Conservation (phyloP, 2,888 invertebrate species). For the Ectobius pallidus region DNA sequence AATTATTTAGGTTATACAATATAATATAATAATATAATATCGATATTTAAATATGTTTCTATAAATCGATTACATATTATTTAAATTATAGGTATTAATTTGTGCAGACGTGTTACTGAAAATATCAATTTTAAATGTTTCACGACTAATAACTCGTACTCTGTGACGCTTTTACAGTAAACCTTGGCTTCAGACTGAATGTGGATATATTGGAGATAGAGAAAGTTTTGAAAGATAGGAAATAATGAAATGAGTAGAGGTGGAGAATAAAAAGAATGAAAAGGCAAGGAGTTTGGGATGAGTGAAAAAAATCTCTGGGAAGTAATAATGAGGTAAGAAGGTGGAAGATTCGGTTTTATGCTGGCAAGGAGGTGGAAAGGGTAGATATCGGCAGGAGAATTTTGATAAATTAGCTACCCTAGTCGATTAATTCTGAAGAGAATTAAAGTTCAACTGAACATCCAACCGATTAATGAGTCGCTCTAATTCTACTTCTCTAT, state of each 20-base stretch:
- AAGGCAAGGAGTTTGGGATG: not conserved
- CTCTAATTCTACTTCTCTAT: not conserved
- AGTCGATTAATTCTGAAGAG: conserved; percentile 11
- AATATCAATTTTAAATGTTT: too few species aligned
- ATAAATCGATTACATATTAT: too few species aligned
- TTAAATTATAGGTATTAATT: too few species aligned
- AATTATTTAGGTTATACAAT: too few species aligned
- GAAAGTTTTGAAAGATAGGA: not conserved
- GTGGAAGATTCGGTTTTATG: not conserved
- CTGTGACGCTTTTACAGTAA: too few species aligned
- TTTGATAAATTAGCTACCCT: not conserved
- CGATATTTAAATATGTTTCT: too few species aligned
- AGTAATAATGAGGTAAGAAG: conserved; percentile 2
- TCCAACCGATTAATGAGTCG: not conserved
- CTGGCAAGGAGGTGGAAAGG: not conserved
- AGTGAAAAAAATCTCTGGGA: not conserved
- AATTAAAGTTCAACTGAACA: conserved; percentile 11
- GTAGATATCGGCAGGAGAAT: not conserved
- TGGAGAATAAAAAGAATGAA: not conserved
- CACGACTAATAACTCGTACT: too few species aligned
- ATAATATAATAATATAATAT: too few species aligned
- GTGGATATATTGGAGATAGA: not conserved
- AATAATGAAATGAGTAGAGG: not conserved
- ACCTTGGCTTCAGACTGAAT: too few species aligned
- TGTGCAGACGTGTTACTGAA: too few species aligned